Conservation (phyloP, 2,797 vertebrate genomes). For the Gallirallus australis region DNA sequence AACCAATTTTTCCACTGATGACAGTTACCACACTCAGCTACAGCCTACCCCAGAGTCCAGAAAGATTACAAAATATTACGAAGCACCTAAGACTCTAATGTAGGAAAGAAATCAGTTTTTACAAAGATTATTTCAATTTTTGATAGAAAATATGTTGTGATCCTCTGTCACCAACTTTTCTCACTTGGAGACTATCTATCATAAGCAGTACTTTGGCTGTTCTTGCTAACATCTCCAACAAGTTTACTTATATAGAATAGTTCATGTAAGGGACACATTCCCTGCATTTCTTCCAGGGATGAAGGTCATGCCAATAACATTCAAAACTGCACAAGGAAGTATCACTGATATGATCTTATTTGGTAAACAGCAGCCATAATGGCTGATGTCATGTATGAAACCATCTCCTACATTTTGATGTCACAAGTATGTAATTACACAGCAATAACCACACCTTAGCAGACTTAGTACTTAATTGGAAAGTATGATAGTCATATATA, state of each 20-base stretch:
- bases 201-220: background rate
- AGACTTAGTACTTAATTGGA: background rate
- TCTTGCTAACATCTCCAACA: background rate
- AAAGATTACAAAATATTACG: background rate
- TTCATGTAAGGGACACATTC: background rate
- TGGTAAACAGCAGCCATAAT: background rate
- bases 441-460: background rate
- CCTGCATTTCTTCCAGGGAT: background rate
- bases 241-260: background rate
- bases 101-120: background rate
- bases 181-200: background rate
- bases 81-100: background rate
- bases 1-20: background rate
- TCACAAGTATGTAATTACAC: background rate
- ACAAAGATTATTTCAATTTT: background rate
- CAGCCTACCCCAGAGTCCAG: background rate
- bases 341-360: background rate
- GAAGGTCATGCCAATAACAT: background rate
- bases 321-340: background rate
- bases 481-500: background rate
- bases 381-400: background rate
- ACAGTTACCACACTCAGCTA: background rate
- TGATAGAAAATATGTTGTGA: background rate
- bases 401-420: background rate
- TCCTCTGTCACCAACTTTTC: background rate